Percentiles rank a stretch among this genome's conserved stretches.
Conservation (phyloP, 2,797 vertebrate genomes). For the Liparis tanakae region DNA sequence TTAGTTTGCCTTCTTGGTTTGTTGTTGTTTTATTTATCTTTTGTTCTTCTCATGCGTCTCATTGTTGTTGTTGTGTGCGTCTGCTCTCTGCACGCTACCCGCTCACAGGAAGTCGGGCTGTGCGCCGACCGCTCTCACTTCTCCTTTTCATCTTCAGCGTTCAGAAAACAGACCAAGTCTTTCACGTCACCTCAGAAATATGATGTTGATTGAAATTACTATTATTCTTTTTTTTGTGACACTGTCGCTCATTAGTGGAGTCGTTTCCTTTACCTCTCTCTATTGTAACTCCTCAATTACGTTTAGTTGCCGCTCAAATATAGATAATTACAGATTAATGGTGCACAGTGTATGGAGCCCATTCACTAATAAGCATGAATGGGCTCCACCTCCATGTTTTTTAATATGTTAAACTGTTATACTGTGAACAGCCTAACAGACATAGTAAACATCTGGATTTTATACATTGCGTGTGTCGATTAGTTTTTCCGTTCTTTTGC, state of each 20-base stretch:
- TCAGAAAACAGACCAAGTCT: slow-evolving; percentile 43
- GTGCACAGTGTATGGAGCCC: neutral
- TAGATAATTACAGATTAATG: neutral
- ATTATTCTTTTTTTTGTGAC: neutral
- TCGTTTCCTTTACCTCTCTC: neutral
- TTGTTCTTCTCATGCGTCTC: neutral
- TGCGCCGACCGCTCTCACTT: slow-evolving; percentile 66
- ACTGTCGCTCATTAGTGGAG: neutral
- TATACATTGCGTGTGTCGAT: neutral
- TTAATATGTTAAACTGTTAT: too few relatives aligned
- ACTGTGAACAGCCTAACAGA: too few relatives aligned
- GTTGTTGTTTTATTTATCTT: neutral
- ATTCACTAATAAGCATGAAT: slow-evolving; percentile 6
- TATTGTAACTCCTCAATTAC: neutral
- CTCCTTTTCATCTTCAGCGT: slow-evolving; percentile 55
- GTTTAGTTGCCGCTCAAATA: neutral
- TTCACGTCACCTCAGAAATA: neutral
- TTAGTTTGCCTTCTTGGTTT: neutral
- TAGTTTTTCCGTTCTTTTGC: neutral
- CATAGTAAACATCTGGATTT: neutral
- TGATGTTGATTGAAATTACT: neutral
- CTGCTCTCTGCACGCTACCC: slow-evolving; percentile 11
- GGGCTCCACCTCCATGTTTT: neutral
- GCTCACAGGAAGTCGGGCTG: slow-evolving; percentile 47
- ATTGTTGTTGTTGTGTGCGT: slow-evolving; percentile 1